Evolutionary conservation across 2,113 vertebrate species (phyloP), one percentile per base, ranked within the genome.

Genomic region (Trogon surrucura): DNA sequence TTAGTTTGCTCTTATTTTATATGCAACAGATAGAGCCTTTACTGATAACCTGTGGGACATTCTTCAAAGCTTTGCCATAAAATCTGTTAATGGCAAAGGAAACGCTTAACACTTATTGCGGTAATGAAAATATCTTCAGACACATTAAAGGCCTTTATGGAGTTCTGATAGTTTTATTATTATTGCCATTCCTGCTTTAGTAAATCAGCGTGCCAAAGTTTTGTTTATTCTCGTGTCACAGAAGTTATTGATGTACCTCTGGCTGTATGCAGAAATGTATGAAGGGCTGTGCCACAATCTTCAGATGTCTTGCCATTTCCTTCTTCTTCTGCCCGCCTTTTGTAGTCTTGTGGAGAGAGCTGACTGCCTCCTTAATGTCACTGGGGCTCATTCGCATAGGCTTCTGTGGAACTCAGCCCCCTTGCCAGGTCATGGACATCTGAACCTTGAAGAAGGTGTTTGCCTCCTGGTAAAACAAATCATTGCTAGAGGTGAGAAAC

Each of bases 121-220:
- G 93, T 94, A 95, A 97, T 97, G 96, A 94, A 97, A 91, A 89
- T 95, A 80, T 93, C 85, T 94, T 91, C 64, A 91, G 79, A 89
- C 74, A 73, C 78, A 64, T 94, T 96, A 89, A 95, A 96, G 89
- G 50, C 67, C 56, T 97, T 95, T 94, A 70, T 88, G 78, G 94
- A 91, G 85, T 96, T 96, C 94, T 96, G 89, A 95, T 95, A 87
- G 64, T 51, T 97, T 97, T 96, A 93, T 91, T 97, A 86, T 95
- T 96, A 83, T 96, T 82, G 53, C 86, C 64, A 85, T 92, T 77
- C 80, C 56, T 21, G 18, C 82, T 94, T 94, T 69, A 82, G 93
- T 93, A 95, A 93, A 93, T 86, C 62, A 80, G 17, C 3, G 3
- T 73, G 94, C 88, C 69, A 50, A 91, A 85, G 45, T 87, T 96